A percentile compares a stretch with the other conserved stretches of the same genome.
phyloP scores from a whole-genome alignment of 2,797 vertebrate species.

The Scolopax rusticola region DNA sequence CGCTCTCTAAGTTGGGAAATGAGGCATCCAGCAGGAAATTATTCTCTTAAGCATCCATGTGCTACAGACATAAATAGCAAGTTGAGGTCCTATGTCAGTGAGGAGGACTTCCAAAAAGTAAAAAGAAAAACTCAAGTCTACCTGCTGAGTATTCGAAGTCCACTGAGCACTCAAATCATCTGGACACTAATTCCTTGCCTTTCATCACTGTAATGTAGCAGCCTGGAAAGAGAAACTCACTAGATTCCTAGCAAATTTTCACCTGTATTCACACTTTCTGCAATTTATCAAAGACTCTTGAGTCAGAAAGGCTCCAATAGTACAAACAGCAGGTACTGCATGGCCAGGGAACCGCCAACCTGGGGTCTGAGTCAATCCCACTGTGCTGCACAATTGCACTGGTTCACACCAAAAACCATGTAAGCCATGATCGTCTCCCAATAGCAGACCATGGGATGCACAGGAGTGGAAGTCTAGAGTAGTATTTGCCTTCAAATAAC shows the following conservation, averaged over 20 bases:
- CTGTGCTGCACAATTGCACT: neutral
- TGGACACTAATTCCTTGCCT: neutral
- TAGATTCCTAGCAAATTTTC: neutral
- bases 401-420: fast-evolving
- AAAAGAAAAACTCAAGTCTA: neutral
- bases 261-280: neutral
- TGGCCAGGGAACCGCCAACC: fast-evolving
- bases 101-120: neutral
- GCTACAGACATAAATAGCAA: neutral
- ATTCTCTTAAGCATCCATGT: neutral
- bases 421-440: neutral
- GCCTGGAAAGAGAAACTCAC: neutral
- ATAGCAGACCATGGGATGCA: neutral
- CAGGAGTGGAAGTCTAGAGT: fast-evolving
- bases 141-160: neutral
- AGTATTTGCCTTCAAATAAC: neutral
- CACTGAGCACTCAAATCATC: neutral
- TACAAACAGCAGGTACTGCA: neutral
- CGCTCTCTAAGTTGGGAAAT: neutral
- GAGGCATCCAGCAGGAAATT: neutral
- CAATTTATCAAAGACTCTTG: neutral
- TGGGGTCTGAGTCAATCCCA: neutral
- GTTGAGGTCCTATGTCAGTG: fast-evolving
- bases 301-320: neutral
- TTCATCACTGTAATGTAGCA: neutral